These are phyloP conservation scores for Lepisosteus osseus DNA, from an alignment of 2,113 vertebrate genomes.

Conservation along the genomic window DNA sequence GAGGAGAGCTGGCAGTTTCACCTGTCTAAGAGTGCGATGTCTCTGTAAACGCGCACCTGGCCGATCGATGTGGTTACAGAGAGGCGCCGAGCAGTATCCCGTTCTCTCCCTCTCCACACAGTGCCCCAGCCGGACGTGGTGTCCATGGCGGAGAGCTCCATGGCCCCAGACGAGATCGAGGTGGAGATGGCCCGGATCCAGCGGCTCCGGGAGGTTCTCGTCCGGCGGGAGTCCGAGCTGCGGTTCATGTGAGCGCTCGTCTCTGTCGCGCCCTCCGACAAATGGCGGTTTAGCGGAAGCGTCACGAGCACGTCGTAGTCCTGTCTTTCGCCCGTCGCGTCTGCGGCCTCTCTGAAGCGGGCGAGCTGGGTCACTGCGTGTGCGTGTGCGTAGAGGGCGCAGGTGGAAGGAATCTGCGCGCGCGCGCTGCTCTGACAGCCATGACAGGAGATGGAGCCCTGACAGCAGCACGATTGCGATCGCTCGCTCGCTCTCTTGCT, in stretches of 20 bases:
- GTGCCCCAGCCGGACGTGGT: slow-evolving; percentile 85
- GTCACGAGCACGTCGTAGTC: no score
- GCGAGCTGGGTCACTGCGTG: no score
- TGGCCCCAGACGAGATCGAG: slow-evolving; percentile 95
- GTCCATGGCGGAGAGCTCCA: slow-evolving; percentile 93
- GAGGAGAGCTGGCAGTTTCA: no score
- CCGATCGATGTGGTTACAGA: no score
- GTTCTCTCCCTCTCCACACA: slow-evolving; percentile 20
- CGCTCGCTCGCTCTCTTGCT: neutral
- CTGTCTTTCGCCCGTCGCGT: no score
- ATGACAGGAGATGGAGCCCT: neutral
- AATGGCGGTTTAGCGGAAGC: no score
- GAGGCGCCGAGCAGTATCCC: neutral
- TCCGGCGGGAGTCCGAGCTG: slow-evolving; percentile 93
- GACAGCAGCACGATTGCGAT: slow-evolving; percentile 4
- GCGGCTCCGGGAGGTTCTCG: slow-evolving; percentile 90
- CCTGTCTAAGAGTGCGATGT: no score
- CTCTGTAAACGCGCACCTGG: no score
- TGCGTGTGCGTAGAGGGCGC: no score
- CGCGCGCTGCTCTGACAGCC: neutral
- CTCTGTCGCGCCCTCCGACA: neutral
- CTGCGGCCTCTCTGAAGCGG: no score
- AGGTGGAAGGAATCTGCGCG: neutral
- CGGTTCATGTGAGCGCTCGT: slow-evolving; percentile 90
- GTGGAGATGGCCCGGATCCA: slow-evolving; percentile 95